These are phyloP conservation scores for Bostrychus sinensis DNA, from an alignment of 2,113 vertebrate genomes.

Conservation along the genomic window DNA sequence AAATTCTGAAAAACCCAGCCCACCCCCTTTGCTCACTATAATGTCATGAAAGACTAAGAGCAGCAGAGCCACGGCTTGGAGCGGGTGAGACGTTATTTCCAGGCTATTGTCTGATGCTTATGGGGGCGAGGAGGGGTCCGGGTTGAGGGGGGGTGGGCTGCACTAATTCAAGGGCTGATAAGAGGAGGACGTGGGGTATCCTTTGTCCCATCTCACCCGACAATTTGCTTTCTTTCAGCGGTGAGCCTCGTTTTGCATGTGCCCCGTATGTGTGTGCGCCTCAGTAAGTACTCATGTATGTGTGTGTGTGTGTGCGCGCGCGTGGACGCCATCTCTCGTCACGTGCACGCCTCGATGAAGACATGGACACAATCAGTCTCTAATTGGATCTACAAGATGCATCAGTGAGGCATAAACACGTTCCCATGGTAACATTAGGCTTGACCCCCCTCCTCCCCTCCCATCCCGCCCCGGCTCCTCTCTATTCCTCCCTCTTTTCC, in stretches of 20 bases:
- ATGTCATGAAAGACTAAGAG: slow-evolving; percentile 60
- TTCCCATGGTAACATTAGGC: slow-evolving; percentile 82
- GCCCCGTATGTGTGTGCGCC: background rate
- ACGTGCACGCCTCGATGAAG: slow-evolving; percentile 73
- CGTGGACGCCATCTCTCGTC: background rate
- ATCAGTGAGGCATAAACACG: slow-evolving; percentile 88
- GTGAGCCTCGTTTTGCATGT: slow-evolving; percentile 58
- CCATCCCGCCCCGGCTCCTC: slow-evolving; percentile 34
- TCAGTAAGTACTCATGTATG: background rate
- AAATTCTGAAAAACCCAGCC: slow-evolving; percentile 38
- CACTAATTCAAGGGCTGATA: slow-evolving; percentile 78
- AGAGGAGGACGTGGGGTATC: slow-evolving; percentile 67
- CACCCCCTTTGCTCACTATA: background rate
- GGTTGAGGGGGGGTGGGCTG: slow-evolving; percentile 65
- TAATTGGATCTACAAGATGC: slow-evolving; percentile 90
- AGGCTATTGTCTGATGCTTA: slow-evolving; percentile 65
- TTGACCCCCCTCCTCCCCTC: slow-evolving; percentile 59
- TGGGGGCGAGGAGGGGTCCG: slow-evolving; percentile 53
- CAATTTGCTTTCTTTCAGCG: slow-evolving; percentile 76
- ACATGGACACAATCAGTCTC: slow-evolving; percentile 85
- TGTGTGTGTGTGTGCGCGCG: slow-evolving; percentile 3
- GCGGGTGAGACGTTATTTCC: slow-evolving; percentile 69
- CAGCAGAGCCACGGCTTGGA: slow-evolving; percentile 34
- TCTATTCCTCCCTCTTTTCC: slow-evolving; percentile 50
- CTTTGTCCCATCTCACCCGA: slow-evolving; percentile 74